Evolutionary conservation across 2,797 vertebrate species (phyloP), one percentile per base, ranked within the genome.

Genomic region (Falco concolor): DNA sequence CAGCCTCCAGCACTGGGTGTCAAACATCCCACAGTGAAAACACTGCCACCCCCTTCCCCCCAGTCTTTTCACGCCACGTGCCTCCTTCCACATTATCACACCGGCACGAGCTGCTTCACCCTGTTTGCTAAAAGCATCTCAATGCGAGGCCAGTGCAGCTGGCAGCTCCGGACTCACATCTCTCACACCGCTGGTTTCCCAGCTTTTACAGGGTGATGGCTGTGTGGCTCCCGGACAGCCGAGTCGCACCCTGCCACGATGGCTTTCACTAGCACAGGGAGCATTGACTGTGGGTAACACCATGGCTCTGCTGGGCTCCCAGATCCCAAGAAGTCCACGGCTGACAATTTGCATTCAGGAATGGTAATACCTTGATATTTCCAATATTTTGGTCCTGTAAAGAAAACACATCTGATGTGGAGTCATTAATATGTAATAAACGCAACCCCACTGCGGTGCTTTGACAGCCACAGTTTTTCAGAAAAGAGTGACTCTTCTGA

Each of bases 1-100:
- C 65, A 82, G 45, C 56, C 50, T 82, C 52, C 9, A 4, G 24
- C 1, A 13, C 7, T 1, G 13, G 44, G 69, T 52, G 32, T 52
- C 44, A 90, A 81, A 88, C 90, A 50, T 36, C 65, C 36, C 52
- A 18, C 22, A 12, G 34, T 12, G 12, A 44, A 52, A 90, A 49
- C 57, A 52, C 17, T 2, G 4, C 34, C 0, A 0, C n/a, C 9
- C 22, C 2, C 2, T 73, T 24, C 8, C 22, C 23, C 1, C 0
- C 10, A 65, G 42, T 4, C 34, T 63, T 88, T 83, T 88, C 80
- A 54, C 76, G 25, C 56, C 38, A 16, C 0, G 0, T 0, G 0
- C 9, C 24, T 84, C 69, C 50, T 65, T 54, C 68, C 63, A 30
- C 2, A 1, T 74, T 84, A 63, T 54, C 28, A 6, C 68, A 12